Conservation (phyloP, 2,113 vertebrate species). For the Macaca mulatta region DNA sequence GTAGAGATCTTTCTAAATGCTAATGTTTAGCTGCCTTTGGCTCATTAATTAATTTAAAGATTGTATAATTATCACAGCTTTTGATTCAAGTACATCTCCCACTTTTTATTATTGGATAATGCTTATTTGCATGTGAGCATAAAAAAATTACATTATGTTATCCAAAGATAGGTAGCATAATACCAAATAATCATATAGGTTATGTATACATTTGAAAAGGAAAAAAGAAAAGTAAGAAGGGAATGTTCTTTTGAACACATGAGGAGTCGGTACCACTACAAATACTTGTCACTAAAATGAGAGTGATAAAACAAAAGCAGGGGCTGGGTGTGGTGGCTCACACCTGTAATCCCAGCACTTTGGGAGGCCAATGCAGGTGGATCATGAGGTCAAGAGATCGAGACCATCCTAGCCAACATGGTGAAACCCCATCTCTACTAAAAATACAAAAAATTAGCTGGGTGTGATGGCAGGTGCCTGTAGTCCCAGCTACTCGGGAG, state of each 20-base stretch:
- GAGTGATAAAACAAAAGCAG: neutral
- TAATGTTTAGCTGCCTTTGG: constrained; percentile 89
- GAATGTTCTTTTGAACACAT: neutral
- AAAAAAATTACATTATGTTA: constrained; percentile 84
- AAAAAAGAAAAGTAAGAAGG: neutral
- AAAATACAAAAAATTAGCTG: no score
- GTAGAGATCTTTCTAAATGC: constrained; percentile 87
- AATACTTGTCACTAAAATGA: neutral
- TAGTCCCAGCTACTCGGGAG: no score
- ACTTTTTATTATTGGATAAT: constrained; percentile 81
- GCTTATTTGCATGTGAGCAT: constrained; percentile 79
- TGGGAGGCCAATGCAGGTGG: no score
- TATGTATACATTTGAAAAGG: neutral
- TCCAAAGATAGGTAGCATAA: constrained; percentile 73
- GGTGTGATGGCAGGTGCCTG: no score
- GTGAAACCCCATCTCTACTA: no score
- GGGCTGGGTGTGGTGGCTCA: no score
- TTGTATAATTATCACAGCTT: constrained; percentile 86
- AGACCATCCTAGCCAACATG: no score
- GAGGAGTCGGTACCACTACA: neutral
- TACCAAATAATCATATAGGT: constrained; percentile 63
- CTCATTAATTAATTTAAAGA: constrained; percentile 90
- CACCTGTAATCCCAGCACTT: no score
- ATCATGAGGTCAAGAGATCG: no score
- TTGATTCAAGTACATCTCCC: constrained; percentile 83